Evolutionary conservation across 2,888 invertebrate genomes (phyloP).

Genomic region (Amiota communis): DNA sequence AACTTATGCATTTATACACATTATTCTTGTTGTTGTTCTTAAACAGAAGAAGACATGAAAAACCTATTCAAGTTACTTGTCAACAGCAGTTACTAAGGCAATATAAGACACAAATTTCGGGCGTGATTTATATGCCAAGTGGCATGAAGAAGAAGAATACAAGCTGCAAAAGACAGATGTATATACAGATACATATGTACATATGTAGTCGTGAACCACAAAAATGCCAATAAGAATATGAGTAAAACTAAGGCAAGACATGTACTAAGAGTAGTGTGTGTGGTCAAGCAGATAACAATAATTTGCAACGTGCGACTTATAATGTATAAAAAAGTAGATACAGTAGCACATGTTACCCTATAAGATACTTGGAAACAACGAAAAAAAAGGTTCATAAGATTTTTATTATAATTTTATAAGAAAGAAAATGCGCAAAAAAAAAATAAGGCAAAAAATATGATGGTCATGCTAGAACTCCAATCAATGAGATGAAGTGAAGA

Average conservation of each 20-base stretch:
- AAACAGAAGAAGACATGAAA: neutral
- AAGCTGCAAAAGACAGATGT: neutral
- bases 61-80: slow-evolving; percentile 13
- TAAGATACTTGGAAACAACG: too few species aligned
- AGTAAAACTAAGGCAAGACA: neutral
- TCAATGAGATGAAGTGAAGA: too few species aligned
- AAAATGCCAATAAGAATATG: slow-evolving; percentile 1
- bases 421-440: too few species aligned
- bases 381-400: neutral
- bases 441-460: too few species aligned
- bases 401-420: neutral
- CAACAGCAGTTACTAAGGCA: neutral
- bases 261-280: neutral
- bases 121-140: slow-evolving; percentile 26
- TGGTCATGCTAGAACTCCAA: too few species aligned
- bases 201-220: neutral
- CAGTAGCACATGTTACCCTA: neutral
- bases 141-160: neutral
- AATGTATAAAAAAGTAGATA: neutral
- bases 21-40: neutral
- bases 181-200: too few species aligned
- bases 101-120: neutral
- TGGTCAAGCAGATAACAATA: slow-evolving; percentile 22
- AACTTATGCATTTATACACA: too few species aligned
- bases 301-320: neutral